Evolutionary conservation across 2,113 vertebrate species (phyloP).

Genomic region (Dicrurus megarhynchus): DNA sequence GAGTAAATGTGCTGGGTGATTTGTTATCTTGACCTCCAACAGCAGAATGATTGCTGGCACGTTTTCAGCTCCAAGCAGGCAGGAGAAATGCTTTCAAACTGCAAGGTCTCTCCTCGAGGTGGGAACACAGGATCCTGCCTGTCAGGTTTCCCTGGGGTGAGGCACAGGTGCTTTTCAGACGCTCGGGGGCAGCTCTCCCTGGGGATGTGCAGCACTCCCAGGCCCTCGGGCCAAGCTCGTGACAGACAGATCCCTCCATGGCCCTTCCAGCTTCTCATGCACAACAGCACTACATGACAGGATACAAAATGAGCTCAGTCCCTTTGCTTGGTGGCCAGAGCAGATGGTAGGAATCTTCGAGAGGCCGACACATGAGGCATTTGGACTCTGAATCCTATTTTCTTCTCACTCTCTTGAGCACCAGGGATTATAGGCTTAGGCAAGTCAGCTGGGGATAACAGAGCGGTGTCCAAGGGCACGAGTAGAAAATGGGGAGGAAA

Average conservation of each 20-base stretch:
- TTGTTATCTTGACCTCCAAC: background rate
- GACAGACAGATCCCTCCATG: background rate
- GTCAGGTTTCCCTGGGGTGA: rapidly evolving
- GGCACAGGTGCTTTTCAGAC: background rate
- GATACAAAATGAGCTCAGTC: conserved; percentile 33
- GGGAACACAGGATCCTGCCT: background rate
- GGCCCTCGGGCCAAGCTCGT: background rate
- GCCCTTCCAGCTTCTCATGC: background rate
- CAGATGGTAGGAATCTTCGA: conserved; percentile 63
- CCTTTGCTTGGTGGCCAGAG: conserved; percentile 57
- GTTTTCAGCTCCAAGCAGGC: background rate
- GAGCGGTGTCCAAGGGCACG: conserved; percentile 43
- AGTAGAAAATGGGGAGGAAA: conserved; percentile 51
- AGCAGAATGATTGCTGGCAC: background rate
- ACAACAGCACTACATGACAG: background rate
- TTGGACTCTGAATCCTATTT: conserved; percentile 53
- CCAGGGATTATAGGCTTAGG: conserved; percentile 62
- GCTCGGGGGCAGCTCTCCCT: background rate
- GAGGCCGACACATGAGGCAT: conserved; percentile 33
- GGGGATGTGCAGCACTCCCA: background rate
- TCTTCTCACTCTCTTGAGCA: conserved; percentile 65
- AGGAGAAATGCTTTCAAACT: background rate
- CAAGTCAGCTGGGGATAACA: conserved; percentile 65
- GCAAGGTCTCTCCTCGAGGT: background rate
- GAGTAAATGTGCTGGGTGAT: background rate